Conservation (phyloP, 2,113 vertebrate genomes). For the Plectropomus leopardus region DNA sequence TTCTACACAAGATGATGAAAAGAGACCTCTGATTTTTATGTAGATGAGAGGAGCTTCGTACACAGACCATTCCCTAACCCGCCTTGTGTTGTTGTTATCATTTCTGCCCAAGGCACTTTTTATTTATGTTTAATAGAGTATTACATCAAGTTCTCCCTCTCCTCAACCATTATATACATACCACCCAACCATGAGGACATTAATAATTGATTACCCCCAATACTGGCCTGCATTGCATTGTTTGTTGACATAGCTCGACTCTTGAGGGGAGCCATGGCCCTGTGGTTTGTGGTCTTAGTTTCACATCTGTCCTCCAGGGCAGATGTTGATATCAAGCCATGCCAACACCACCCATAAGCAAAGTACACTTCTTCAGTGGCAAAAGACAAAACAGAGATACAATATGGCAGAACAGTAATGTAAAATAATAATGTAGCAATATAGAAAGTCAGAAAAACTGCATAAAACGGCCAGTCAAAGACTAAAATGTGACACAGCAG, state of each 20-base stretch:
- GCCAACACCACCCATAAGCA: neutral
- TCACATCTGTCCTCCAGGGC: slow-evolving; percentile 24
- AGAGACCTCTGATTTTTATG: slow-evolving; percentile 41
- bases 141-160: slow-evolving; percentile 42
- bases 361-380: neutral
- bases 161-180: slow-evolving; percentile 28
- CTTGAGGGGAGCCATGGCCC: slow-evolving; percentile 10
- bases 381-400: neutral
- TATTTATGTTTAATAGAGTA: slow-evolving; percentile 59
- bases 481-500: neutral
- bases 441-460: neutral
- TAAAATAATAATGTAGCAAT: neutral
- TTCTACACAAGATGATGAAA: slow-evolving; percentile 45
- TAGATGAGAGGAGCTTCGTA: slow-evolving; percentile 38
- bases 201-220: slow-evolving; percentile 45
- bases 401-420: neutral
- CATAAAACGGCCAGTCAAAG: neutral
- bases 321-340: slow-evolving; percentile 11
- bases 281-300: slow-evolving; percentile 30
- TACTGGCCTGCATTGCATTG: slow-evolving; percentile 21
- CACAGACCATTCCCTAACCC: slow-evolving; percentile 20
- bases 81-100: slow-evolving; percentile 28
- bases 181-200: slow-evolving; percentile 26
- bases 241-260: slow-evolving; percentile 12
- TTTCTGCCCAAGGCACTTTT: slow-evolving; percentile 43